Base-by-base conservation (phyloP, 2,888 invertebrate genomes). In the Drosophila borborema region DNA sequence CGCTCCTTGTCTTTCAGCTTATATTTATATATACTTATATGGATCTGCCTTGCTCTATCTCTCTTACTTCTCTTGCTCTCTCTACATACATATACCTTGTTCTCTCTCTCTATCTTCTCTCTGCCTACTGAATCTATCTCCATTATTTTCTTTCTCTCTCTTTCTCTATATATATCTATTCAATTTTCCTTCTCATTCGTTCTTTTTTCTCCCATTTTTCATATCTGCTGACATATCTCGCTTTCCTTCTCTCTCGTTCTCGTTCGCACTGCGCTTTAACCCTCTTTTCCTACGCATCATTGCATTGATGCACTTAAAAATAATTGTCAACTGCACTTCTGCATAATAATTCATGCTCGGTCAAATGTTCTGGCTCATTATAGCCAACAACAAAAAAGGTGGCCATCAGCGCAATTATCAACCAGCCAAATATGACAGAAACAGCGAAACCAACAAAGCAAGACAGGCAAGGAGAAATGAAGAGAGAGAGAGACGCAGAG, bases 261-360 rank as follows among this genome's bases (percentile, higher is more conserved):
- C 34, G 1, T 10, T 7, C 7, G 0, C 34, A 34, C 28, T 5
- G 28, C 34, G 0, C 34, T 7, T 7, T 34, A 34, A 8, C n/a
- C 9, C 3, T 6, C 28, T 14, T 18, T 20, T 12, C 12, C 5
- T 28, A 0, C 16, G 28, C 7, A 10, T 55, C 18, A 51, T 34
- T 6, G 10, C 55, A 40, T n/a, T 40, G 46, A 23, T 56, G 48
- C 64, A 51, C 64, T 55, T 72, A 7, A 54, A 53, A 78, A 67
- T 63, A 56, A 70, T 76, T 76, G 60, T 70, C 58, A 73, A 51
- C 61, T 71, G 80, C 79, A 76, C 76, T 79, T 71, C 58, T 59
- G 46, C 53, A 65, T 54, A 72, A 79, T 79, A 79, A 79, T 76
- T 79, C 72, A 79, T 76, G 80, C 76, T 76, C 69, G 78, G 79